Evolutionary conservation across 92 coral and sea anemone species (phyloP).

Genomic region (Hydrozoanthus gracilis): DNA sequence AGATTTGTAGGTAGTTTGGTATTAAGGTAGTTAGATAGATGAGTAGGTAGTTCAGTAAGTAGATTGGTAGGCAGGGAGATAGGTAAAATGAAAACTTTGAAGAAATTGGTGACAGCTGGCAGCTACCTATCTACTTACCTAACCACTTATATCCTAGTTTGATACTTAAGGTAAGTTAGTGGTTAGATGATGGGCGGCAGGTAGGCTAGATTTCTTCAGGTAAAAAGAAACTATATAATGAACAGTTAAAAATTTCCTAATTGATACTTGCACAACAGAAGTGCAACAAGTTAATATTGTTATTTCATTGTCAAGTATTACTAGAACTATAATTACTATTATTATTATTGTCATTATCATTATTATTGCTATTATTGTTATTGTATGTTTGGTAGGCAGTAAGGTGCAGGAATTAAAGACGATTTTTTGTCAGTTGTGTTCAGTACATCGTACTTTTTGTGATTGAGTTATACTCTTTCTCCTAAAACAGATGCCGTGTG

Average conservation of each 20-base stretch:
- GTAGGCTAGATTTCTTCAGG: too few relatives aligned
- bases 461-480: background rate
- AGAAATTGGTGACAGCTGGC: too few relatives aligned
- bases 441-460: background rate
- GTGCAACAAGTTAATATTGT: too few relatives aligned
- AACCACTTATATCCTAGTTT: background rate
- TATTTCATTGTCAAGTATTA: too few relatives aligned
- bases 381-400: background rate
- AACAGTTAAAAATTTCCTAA: too few relatives aligned
- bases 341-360: too few relatives aligned
- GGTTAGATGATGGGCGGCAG: background rate
- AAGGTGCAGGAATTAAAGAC: background rate
- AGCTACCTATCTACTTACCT: background rate
- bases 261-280: too few relatives aligned
- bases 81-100: too few relatives aligned
- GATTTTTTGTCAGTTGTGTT: background rate
- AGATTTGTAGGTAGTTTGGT: background rate
- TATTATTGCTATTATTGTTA: too few relatives aligned
- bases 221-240: too few relatives aligned
- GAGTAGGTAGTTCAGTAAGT: background rate
- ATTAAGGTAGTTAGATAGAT: background rate
- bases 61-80: background rate
- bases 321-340: too few relatives aligned
- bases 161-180: background rate
- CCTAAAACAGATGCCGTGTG: slow-evolving; percentile 32